Evolutionary conservation across 2,888 invertebrate species (phyloP), one percentile per base, ranked within the genome.

Genomic region (Barypeithes pellucidus): DNA sequence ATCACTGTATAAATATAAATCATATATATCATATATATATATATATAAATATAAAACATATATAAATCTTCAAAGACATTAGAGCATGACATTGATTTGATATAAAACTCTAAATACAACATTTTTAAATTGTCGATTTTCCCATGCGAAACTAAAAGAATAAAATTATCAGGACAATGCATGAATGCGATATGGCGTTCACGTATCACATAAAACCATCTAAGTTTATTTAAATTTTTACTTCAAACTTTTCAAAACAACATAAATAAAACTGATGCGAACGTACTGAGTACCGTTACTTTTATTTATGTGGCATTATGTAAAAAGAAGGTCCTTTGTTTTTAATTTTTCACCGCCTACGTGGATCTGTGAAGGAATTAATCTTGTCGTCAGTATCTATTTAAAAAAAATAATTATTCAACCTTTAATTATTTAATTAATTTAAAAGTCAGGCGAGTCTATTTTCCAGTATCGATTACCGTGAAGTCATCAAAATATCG

Each of bases 131-230:
- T 33, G 12, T 16, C 2, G 16, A 54, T 33, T 33, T 54, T 54
- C 54, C 54, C 54, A 54, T 33, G 54, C 54, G 33, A 54, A 54
- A 16, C 11, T 16, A 54, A 33, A 54, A 54, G 33, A 54, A 54
- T 33, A 52, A 52, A 22, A 54, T 54, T 33, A 54, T 54, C 33
- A 11, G 16, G 52, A 52, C 39, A 65, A 52, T 39, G 50, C 39
- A 36, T 39, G 14, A 39, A 52, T 65, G 36, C 50, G 65, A n/a
- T 41, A 65, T 65, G 52, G 47, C 39, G 22, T 65, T 65, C 67
- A 67, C 67, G 67, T 67, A 67, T 57, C 67, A 33, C 57, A 57
- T 67, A 67, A n/a, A 57, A 67, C 52, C 14, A 67, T 67, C 57
- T 43, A 29, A 39, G 29, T 29, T 50, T 65, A 65, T 65, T 47